These are phyloP conservation scores for Cremastobaeus sp. DNA, from an alignment of 2,888 invertebrate genomes.

Conservation along the genomic window DNA sequence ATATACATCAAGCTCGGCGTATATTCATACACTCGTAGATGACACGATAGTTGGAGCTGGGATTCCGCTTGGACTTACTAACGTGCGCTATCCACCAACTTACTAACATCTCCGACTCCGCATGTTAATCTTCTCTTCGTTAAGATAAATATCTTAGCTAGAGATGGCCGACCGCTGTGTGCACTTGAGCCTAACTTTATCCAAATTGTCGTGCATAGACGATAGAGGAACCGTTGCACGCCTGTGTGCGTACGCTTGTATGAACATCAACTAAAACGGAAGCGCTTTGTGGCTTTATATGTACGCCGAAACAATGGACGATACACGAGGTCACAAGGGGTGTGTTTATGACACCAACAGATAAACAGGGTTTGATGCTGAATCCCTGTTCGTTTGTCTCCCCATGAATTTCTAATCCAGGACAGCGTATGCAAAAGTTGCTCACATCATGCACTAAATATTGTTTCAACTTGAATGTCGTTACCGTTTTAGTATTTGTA, in stretches of 20 bases:
- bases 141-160: conserved; percentile 71
- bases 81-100: too few relatives aligned
- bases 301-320: conserved; percentile 72
- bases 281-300: conserved; percentile 72
- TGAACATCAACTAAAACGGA: conserved; percentile 51
- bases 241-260: conserved; percentile 46
- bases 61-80: conserved; percentile 43
- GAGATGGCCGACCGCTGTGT: conserved; percentile 49
- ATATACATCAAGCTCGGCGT: too few relatives aligned
- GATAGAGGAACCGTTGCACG: conserved; percentile 13
- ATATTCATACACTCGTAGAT: conserved; percentile 12
- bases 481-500: too few relatives aligned
- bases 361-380: conserved; percentile 71
- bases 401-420: conserved; percentile 67
- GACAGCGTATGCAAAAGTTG: conserved; percentile 3
- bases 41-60: conserved; percentile 24
- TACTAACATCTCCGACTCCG: conserved; percentile 28
- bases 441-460: too few relatives aligned
- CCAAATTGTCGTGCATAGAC: conserved; percentile 41
- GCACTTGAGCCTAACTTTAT: conserved; percentile 54
- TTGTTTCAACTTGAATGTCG: too few relatives aligned
- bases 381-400: conserved; percentile 63
- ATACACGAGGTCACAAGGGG: conserved; percentile 64
- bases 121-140: conserved; percentile 55
- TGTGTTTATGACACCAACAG: conserved; percentile 76